phyloP scores from a whole-genome alignment of 2,797 vertebrate genomes.

The Holocentrus rufus region DNA sequence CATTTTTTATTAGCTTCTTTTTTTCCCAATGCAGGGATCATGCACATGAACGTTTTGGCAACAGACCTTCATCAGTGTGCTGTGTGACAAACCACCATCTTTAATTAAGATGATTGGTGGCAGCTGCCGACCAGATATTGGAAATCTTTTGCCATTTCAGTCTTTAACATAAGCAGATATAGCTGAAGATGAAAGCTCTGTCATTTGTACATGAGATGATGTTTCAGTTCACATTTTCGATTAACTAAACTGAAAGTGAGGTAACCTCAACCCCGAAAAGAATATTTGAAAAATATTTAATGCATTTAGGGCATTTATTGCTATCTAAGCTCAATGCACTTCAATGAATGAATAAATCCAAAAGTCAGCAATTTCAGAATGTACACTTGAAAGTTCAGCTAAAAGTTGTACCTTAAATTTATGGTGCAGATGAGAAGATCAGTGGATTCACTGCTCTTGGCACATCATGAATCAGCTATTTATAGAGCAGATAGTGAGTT shows the following conservation, averaged over 20 bases:
- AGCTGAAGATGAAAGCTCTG: neutral
- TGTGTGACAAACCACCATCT: no score
- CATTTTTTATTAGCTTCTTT: no score
- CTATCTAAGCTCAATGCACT: neutral
- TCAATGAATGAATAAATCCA: neutral
- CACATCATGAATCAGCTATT: neutral
- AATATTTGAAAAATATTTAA: no score
- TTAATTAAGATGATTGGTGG: no score
- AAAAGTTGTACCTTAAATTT: neutral
- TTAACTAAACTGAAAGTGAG: no score
- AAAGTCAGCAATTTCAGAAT: neutral
- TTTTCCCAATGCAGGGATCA: no score
- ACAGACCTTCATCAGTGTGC: no score
- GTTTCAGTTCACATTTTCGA: no score
- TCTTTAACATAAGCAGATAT: slow-evolving; percentile 23
- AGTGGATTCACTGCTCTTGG: neutral
- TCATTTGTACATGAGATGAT: no score
- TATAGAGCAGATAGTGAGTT: neutral
- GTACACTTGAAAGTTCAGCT: neutral
- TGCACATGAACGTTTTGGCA: no score
- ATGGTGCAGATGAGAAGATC: neutral
- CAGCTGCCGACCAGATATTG: slow-evolving; percentile 22
- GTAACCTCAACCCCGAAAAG: no score
- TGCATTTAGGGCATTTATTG: neutral
- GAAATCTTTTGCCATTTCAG: slow-evolving; percentile 27